Base-by-base conservation (phyloP, 1,140 invertebrate species). In the Sycobia sp. region DNA sequence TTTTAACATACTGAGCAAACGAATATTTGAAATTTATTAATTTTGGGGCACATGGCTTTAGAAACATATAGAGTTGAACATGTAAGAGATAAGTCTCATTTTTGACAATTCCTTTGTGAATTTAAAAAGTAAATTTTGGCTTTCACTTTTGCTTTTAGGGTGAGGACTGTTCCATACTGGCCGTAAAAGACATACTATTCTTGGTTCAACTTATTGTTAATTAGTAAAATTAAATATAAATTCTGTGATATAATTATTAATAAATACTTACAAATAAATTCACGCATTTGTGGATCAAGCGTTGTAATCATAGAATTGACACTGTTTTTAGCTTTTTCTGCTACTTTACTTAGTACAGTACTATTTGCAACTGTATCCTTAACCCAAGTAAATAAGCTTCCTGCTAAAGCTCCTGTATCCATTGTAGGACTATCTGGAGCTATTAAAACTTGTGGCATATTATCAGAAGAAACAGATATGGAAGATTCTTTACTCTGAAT, bases 211-310 rank as follows among this genome's bases (percentile, higher is more conserved):
- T n/a, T n/a, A n/a, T n/a, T n/a, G n/a, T n/a, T n/a, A n/a, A n/a
- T n/a, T n/a, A n/a, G n/a, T 32, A 32, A 7, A 32, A 32, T 32
- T 32, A 32, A 7, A 32, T 4, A 7, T 7, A 32, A 7, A 32
- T 32, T 32, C 29, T 32, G 5, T n/a, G 11, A 32, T 32, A 32
- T 32, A 58, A 25, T 54, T 10, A 53, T 36, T 16, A 54, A 38
- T 16, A 41, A 62, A 67, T 72, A 84, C 86, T 86, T 85, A 94
- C 91, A 87, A 66, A 94, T 88, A 76, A 91, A 90, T 81, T 94
- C 90, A 74, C 89, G 91, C 93, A 95, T 94, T 76, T 94, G 92
- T 18, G 93, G 93, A 80, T 95, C 93, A 10, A 95, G 80, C 16
- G 92, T 94, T 16, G 92, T 94, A 34, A 95, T 93, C 84, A 95